Base-by-base conservation (phyloP, 2,888 invertebrate species). In the Mystacides longicornis region DNA sequence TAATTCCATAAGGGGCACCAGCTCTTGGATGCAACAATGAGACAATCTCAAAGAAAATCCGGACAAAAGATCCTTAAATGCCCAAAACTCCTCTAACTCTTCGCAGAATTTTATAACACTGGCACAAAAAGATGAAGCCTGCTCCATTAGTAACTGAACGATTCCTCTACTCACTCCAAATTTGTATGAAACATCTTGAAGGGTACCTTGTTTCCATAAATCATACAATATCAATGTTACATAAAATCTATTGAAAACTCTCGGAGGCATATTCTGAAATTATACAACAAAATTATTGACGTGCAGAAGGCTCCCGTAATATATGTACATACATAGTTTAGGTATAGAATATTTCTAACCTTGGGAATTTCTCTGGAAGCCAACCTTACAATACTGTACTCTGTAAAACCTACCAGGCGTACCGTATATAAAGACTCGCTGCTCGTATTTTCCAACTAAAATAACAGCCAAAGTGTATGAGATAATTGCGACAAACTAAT, bases 151-250 rank as follows among this genome's bases (percentile, higher is more conserved):
- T 56, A 83, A 81, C 71, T 95, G 93, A 20, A 95, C 78, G 16
- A 81, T 78, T 14, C 97, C 96, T 55, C 94, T 82, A 46, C 87
- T 80, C 0, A 89, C 73, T 57, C 75, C 69, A 69, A 83, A 90
- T 71, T 85, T 87, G 37, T 81, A 78, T 0, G 93, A 85, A 0
- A 92, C 84, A 20, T 66, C 69, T 63, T 85, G 80, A 22, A 89
- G 69, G 0, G 86, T 79, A 63, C 78, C 68, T 58, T 86, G 81
- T 58, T 82, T 81, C 81, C 89, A 86, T 20, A 92, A 71, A 62
- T 93, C 89, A 64, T 86, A 81, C 58, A 97, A 72, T 74, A 96
- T 89, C 59, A 97, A 69, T 7, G 94, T 89, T 57, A 91, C 72
- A 69, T 91, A 96, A 71, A 96, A 89, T 50, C 94, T 81, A 63